Conservation (phyloP, 2,113 vertebrate species). For the Scomber scombrus region DNA sequence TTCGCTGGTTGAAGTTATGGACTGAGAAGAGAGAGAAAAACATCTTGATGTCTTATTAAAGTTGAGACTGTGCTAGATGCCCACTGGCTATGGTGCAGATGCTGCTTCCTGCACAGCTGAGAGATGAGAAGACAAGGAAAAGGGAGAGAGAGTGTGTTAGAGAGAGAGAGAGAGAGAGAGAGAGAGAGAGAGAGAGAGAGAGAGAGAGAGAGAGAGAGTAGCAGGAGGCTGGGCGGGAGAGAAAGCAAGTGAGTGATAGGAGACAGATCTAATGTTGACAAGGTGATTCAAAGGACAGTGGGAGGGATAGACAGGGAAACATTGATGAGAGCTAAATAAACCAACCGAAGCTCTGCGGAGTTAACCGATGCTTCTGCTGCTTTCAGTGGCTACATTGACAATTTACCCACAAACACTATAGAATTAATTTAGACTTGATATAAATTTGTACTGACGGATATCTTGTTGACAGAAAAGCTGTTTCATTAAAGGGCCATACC, state of each 20-base stretch:
- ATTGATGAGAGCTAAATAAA: constrained; percentile 18
- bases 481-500: no score
- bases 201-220: constrained; percentile 18
- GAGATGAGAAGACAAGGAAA: constrained; percentile 55
- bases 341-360: constrained; percentile 1
- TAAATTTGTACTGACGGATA: not conserved
- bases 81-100: constrained; percentile 65
- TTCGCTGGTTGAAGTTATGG: constrained; percentile 54
- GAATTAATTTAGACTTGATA: not conserved
- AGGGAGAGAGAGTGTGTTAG: constrained; percentile 8
- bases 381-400: not conserved
- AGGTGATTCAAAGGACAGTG: constrained; percentile 52
- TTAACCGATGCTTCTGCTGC: not conserved
- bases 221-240: constrained; percentile 22
- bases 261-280: constrained; percentile 55
- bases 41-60: constrained; percentile 77
- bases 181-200: constrained; percentile 18
- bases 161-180: no score
- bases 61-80: constrained; percentile 72
- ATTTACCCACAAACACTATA: not conserved
- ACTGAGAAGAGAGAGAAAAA: constrained; percentile 36
- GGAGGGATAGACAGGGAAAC: not conserved
- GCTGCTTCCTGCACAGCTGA: constrained; percentile 56
- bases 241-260: constrained; percentile 45
- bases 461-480: no score